Evolutionary conservation across 2,888 invertebrate genomes (phyloP), one percentile per base, ranked within the genome.

Genomic region (Ichneumoninae sp.): DNA sequence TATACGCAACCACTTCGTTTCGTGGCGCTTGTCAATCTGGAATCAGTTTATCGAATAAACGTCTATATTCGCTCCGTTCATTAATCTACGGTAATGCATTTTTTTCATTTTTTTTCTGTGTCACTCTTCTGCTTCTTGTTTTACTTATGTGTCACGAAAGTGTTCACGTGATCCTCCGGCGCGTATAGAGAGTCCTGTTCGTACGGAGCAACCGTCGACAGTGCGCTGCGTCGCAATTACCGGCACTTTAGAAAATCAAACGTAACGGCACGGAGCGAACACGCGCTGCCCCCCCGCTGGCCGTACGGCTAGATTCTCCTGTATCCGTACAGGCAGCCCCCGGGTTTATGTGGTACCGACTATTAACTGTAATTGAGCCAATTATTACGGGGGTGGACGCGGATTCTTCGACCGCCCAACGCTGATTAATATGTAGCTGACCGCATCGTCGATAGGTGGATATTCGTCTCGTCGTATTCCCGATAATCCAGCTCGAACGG

Each of bases 331-430:
- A 54, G 82, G 57, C 80, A 84, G 85, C 86, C 86, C 86, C 82
- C 77, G 76, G 44, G 76, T 80, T 75, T 75, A 80, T 33, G 68
- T 85, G 79, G 79, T 79, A 81, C 84, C 83, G 66, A 72, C 85
- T 90, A 92, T 93, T 92, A 90, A 88, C 81, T 85, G 88, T 91
- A 92, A 93, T 93, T 92, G 92, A 93, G 88, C 92, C 92, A 92
- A 92, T 92, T 92, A 91, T 92, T 93, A 90, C 88, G 88, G 88
- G 89, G 89, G 87, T 89, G 88, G 87, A 87, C 86, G 76, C 66
- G 84, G 65, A 82, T 84, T 84, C 82, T 75, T 76, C 44, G 82
- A 82, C 82, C 82, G 62, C 84, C 44, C 22, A 71, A 76, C 47
- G 36, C 65, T 57, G 66, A 76, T 66, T 52, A 52, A 76, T 66